phyloP scores from a whole-genome alignment of 2,888 invertebrate genomes.

The Augochlorella aurata region DNA sequence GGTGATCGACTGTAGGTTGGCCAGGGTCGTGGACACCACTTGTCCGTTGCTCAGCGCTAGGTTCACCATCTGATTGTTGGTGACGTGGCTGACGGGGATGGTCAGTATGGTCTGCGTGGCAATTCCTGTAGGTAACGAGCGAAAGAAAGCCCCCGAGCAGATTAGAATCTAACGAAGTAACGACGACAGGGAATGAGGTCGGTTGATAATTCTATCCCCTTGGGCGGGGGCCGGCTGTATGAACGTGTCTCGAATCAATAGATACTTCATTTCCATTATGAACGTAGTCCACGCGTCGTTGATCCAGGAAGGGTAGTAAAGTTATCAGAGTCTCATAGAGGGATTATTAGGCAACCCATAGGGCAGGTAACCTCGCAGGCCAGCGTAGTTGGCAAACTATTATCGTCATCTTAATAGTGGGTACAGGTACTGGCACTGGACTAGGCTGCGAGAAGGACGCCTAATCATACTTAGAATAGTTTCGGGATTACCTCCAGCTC shows the following conservation, averaged over 20 bases:
- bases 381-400: slow-evolving; percentile 82
- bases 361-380: slow-evolving; percentile 80
- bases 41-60: slow-evolving; percentile 92
- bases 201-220: slow-evolving; percentile 47
- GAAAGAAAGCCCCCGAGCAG: not conserved
- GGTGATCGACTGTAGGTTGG: slow-evolving; percentile 90
- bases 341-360: slow-evolving; percentile 81
- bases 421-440: slow-evolving; percentile 77
- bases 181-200: not conserved
- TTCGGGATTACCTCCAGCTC: slow-evolving; percentile 81
- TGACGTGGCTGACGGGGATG: slow-evolving; percentile 95
- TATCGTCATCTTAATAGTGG: slow-evolving; percentile 81
- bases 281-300: slow-evolving; percentile 70
- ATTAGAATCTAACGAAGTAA: slow-evolving; percentile 17
- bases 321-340: slow-evolving; percentile 80
- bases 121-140: slow-evolving; percentile 86
- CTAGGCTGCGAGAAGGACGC: slow-evolving; percentile 79
- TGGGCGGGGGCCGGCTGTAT: slow-evolving; percentile 22
- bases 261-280: slow-evolving; percentile 70
- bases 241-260: slow-evolving; percentile 65
- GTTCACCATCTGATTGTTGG: slow-evolving; percentile 89
- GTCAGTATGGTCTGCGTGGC: slow-evolving; percentile 97
- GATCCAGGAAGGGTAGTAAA: slow-evolving; percentile 75
- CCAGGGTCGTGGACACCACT: slow-evolving; percentile 91
- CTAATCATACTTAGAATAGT: slow-evolving; percentile 83